A percentile compares a stretch with the other conserved stretches of the same genome.
Conservation (phyloP, 2,888 invertebrate species). For the Amphipoea oculea region DNA sequence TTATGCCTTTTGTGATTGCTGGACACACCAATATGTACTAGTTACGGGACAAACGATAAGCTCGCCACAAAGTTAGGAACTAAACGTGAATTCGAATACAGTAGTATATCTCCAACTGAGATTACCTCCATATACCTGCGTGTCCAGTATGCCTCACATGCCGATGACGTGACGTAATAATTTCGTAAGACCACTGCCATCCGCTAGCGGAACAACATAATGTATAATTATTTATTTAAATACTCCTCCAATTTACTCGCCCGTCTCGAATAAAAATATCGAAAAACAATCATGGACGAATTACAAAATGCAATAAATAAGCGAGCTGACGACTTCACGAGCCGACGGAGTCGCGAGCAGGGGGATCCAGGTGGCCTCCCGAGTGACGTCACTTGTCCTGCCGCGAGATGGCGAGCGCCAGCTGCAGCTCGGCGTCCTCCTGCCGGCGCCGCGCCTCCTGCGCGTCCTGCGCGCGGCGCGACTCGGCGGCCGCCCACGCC, state of each 20-base stretch:
- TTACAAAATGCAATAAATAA: constrained; percentile 51
- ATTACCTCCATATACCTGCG: constrained; percentile 13
- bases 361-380: fast-evolving
- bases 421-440: constrained; percentile 94
- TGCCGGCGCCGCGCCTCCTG: constrained; percentile 90
- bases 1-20: constrained; percentile 1
- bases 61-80: constrained; percentile 20
- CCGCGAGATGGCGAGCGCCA: constrained; percentile 90
- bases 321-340: neutral
- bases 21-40: neutral
- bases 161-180: neutral
- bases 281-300: constrained; percentile 52
- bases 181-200: constrained; percentile 17
- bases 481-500: constrained; percentile 93
- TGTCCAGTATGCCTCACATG: neutral
- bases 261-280: constrained; percentile 48
- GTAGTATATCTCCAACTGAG: constrained; percentile 20
- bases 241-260: constrained; percentile 48
- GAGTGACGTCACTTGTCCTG: constrained; percentile 81
- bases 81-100: constrained; percentile 4
- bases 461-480: constrained; percentile 91
- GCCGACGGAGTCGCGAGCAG: neutral
- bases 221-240: constrained; percentile 44
- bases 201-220: constrained; percentile 35
- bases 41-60: neutral